A percentile compares a stretch with the other conserved stretches of the same genome.
Evolutionary conservation across 2,113 vertebrate genomes (phyloP).

Genomic region (Climacteris rufus): DNA sequence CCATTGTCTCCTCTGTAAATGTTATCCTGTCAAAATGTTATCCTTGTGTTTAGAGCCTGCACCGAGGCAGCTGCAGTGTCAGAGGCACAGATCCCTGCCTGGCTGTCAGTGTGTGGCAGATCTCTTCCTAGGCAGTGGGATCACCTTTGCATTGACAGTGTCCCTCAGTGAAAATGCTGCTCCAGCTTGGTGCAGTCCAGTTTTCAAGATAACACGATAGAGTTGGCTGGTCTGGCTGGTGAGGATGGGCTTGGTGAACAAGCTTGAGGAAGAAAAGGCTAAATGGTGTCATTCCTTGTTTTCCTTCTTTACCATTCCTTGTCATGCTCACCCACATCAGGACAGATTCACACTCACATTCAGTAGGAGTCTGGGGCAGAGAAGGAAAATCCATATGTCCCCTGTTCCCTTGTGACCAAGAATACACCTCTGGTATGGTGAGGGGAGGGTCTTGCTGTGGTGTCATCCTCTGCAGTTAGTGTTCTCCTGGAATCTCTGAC

Average conservation of each 20-base stretch:
- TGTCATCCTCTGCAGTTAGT: not conserved
- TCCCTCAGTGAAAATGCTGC: not conserved
- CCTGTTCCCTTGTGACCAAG: not conserved
- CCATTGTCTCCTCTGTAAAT: not conserved
- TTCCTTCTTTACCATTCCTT: not conserved
- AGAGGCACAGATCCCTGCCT: not conserved
- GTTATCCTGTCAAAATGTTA: too few species aligned
- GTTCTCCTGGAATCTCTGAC: not conserved
- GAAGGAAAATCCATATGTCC: not conserved
- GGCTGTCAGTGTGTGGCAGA: not conserved
- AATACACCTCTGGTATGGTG: not conserved
- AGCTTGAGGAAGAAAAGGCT: not conserved
- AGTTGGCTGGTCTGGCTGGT: not conserved
- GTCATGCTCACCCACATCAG: rapidly evolving
- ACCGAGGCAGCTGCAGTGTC: not conserved
- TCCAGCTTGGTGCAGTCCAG: not conserved
- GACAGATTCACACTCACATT: not conserved
- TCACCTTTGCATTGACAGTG: not conserved
- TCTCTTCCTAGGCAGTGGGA: not conserved
- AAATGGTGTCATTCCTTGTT: not conserved
- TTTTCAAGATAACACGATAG: not conserved
- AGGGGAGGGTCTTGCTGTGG: not conserved
- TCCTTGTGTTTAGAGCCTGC: not conserved
- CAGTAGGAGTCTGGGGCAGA: not conserved
- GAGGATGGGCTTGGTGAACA: not conserved